Conservation (phyloP, 2,113 vertebrate species). For the Tringa solitaria region DNA sequence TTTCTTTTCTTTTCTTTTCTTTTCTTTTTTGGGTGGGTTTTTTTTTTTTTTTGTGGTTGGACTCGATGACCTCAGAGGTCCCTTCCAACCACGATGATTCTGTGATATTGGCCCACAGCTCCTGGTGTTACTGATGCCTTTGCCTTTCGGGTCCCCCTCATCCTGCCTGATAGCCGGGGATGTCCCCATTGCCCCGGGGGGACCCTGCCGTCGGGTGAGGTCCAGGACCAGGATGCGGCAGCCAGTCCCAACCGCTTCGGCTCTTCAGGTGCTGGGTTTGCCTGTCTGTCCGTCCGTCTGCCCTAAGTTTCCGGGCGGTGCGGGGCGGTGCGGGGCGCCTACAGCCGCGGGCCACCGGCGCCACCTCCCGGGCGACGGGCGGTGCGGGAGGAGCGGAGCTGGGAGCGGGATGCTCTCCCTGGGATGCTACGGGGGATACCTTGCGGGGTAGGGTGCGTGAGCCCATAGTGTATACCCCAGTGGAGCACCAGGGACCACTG, state of each 20-base stretch:
- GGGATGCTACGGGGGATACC: neutral
- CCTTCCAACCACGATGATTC: too few species aligned
- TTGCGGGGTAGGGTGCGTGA: neutral
- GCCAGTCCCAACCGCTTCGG: neutral
- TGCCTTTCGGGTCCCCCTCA: too few species aligned
- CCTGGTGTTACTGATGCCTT: too few species aligned
- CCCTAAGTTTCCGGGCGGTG: neutral
- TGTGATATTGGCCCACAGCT: too few species aligned
- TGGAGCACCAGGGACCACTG: neutral
- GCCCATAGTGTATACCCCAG: neutral
- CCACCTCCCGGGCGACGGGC: neutral
- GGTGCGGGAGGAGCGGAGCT: neutral
- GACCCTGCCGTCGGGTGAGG: rapidly evolving
- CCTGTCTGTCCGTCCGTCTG: rapidly evolving
- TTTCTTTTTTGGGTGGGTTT: too few species aligned
- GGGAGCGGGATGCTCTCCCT: too few species aligned
- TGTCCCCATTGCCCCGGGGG: too few species aligned
- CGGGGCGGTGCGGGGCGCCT: neutral
- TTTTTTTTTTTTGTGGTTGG: too few species aligned
- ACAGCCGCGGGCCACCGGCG: neutral
- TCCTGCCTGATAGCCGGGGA: rapidly evolving
- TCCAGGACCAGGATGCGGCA: neutral
- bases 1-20: too few species aligned
- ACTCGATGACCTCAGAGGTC: too few species aligned
- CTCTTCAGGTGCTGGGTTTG: too few species aligned